phyloP scores from a whole-genome alignment of 2,888 invertebrate genomes.

The Polymixis flavicincta region DNA sequence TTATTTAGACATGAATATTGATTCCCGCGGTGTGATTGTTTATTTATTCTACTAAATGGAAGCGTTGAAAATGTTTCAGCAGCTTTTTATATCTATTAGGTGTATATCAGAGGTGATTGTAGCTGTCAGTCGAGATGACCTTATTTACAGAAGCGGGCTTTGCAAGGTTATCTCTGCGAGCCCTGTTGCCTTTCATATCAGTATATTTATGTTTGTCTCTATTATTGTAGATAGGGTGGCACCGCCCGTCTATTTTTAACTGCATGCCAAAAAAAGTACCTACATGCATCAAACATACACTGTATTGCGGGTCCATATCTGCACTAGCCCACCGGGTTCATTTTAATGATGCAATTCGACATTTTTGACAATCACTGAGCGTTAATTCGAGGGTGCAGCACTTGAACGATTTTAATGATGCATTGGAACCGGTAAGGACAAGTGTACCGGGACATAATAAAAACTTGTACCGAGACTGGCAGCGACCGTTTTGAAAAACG shows the following conservation, averaged over 20 bases:
- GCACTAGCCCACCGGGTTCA: conserved; percentile 49
- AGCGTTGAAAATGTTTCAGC: conserved; percentile 22
- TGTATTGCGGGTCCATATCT: conserved; percentile 7
- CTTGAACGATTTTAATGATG: conserved; percentile 81
- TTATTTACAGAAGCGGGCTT: conserved; percentile 79
- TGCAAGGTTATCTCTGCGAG: conserved; percentile 81
- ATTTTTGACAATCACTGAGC: conserved; percentile 78
- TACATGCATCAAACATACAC: conserved; percentile 1
- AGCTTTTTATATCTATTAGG: conserved; percentile 51
- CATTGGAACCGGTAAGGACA: conserved; percentile 80
- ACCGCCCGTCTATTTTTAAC: conserved; percentile 18
- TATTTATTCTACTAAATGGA: conserved; percentile 18
- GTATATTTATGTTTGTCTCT: conserved; percentile 65
- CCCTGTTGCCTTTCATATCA: conserved; percentile 76
- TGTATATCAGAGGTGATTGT: conserved; percentile 69
- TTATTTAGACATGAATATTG: conserved; percentile 24
- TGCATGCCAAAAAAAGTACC: conserved; percentile 42
- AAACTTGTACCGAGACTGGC: conserved; percentile 77
- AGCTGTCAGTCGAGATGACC: conserved; percentile 73
- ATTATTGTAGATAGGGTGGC: conserved; percentile 43
- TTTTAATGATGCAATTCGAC: conserved; percentile 75
- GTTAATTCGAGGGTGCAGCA: conserved; percentile 75
- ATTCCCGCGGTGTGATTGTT: conserved; percentile 11
- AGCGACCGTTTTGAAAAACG: conserved; percentile 80
- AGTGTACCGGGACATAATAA: conserved; percentile 74